Evolutionary conservation across 2,888 invertebrate species (phyloP).

Genomic region (Laspeyria flexula): DNA sequence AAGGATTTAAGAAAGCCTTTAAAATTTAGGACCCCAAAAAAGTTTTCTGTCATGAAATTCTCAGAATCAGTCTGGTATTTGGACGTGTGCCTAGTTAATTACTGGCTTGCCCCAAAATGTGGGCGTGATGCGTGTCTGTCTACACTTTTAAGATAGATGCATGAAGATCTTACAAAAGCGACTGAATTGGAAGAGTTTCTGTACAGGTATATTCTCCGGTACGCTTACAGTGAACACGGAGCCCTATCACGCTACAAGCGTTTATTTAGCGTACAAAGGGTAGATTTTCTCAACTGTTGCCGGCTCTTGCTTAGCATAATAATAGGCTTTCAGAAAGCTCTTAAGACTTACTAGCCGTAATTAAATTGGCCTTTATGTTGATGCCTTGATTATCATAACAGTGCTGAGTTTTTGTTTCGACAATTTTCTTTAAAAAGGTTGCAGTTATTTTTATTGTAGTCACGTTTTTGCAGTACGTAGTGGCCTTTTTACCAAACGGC

Average conservation of each 20-base stretch:
- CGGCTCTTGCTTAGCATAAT: conserved; percentile 38
- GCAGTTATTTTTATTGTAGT: background rate
- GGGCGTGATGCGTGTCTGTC: no score
- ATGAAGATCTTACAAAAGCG: no score
- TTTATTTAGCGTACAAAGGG: conserved; percentile 7
- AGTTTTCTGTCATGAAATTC: no score
- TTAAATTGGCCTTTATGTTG: conserved; percentile 28
- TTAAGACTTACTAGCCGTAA: conserved; percentile 34
- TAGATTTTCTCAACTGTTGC: conserved; percentile 17
- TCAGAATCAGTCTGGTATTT: no score
- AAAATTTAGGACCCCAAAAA: no score
- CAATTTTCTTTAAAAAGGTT: conserved; percentile 1
- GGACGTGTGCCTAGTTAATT: no score
- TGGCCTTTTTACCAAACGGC: background rate
- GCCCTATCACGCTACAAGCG: background rate
- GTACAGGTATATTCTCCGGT: no score
- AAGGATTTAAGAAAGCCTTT: no score
- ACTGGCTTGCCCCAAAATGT: no score
- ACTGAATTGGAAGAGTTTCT: no score
- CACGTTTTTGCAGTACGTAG: background rate
- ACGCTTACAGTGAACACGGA: no score
- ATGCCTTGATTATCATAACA: conserved; percentile 30
- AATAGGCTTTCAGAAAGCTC: conserved; percentile 40
- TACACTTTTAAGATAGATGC: no score
- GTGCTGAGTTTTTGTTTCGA: conserved; percentile 15